Base-by-base conservation (phyloP, 1,140 invertebrate genomes). In the Aradophagus sp. region DNA sequence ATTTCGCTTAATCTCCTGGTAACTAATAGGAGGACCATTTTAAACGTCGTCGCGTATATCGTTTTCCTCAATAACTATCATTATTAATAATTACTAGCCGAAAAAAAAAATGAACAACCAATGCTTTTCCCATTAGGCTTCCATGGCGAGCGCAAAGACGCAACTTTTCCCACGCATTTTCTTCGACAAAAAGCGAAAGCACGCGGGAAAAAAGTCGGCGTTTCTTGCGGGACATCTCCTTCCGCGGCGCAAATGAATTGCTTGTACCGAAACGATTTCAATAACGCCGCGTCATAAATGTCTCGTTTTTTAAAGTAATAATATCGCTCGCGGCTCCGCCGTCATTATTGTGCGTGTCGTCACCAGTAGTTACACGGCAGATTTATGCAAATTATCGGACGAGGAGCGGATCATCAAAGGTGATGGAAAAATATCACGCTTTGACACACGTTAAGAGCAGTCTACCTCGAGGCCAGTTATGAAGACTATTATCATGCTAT, bases 401-500 rank as follows among this genome's bases (percentile, higher is more conserved):
- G 41, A 19, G 5, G 16, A 50, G 26, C 16, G 36, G 39, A 23
- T 63, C 27, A 45, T 53, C 39, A 53, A 23, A 38, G 32, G 39
- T 23, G 20, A 2, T 34, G n/a, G n/a, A 20, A 35, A 55, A 47
- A 65, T 45, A 56, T 66, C n/a, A 65, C 29, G 62, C 35, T 56
- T 55, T 56, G 50, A 56, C 62, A 66, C 52, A 56, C 34, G 44
- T 36, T 66, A 48, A 66, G 50, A 56, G 52, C 44, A 42, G 14
- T 42, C 13, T 42, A 29, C 29, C 62, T 35, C 26, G 41, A 47
- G 68, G 59, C 41, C 11, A 29, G 34, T 45, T 59, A 65, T 35
- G 59, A 39, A 36, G 56, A 42, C 55, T 73, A 73, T 78, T 78
- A 79, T 76, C 77, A 71, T 45, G 62, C 55, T 76, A 73, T 76